Evolutionary conservation across 2,113 vertebrate genomes (phyloP).

Genomic region (Campylomormyrus tamandua): DNA sequence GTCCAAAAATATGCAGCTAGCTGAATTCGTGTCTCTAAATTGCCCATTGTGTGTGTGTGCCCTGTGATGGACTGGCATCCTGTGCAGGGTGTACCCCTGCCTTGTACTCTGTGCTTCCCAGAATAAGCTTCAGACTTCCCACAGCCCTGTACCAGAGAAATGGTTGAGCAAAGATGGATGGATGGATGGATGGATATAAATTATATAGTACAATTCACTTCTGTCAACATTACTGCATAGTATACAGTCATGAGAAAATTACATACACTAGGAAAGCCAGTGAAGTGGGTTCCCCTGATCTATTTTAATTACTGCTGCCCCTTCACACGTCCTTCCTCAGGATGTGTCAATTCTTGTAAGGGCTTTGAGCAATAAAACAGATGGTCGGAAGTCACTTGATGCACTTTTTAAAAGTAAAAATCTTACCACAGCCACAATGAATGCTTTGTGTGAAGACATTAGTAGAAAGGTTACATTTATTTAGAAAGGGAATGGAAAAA

Average conservation of each 20-base stretch:
- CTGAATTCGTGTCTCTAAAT: background rate
- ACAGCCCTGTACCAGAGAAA: background rate
- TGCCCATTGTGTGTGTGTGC: background rate
- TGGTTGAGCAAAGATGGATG: background rate
- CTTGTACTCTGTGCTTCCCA: background rate
- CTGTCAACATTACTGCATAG: background rate
- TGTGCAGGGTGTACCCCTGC: background rate
- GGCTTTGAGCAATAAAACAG: background rate
- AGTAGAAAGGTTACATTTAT: background rate
- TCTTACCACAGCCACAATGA: background rate
- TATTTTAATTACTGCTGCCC: background rate
- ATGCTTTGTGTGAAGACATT: background rate
- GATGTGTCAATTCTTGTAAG: conserved; percentile 13
- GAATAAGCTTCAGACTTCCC: background rate
- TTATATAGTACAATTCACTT: background rate
- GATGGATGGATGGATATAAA: background rate
- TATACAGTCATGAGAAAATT: background rate
- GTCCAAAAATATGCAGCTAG: background rate
- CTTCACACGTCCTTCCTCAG: conserved; percentile 8
- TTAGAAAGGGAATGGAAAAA: background rate
- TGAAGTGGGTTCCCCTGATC: background rate
- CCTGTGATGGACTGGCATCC: background rate
- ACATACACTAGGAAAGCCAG: background rate
- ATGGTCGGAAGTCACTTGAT: background rate
- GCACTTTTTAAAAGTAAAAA: background rate